Percentiles rank a stretch among this genome's conserved stretches.
phyloP scores from a whole-genome alignment of 2,888 invertebrate species.

The Aphodius sticticus region DNA sequence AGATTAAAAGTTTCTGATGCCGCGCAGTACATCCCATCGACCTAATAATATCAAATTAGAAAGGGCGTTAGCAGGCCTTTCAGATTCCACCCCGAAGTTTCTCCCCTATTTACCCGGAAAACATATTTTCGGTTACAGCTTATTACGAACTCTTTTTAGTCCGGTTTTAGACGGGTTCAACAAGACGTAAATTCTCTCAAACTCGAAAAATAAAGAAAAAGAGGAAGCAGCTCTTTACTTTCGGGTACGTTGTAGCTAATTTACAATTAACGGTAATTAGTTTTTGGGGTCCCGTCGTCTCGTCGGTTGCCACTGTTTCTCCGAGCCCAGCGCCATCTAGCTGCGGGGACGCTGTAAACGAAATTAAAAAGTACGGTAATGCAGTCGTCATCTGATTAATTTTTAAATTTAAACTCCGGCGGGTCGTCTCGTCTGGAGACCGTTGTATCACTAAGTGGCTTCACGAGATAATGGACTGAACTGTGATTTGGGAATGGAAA shows the following conservation, averaged over 20 bases:
- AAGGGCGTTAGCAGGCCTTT: neutral
- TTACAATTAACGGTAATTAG: slow-evolving; percentile 24
- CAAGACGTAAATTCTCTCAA: neutral
- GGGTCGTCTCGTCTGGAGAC: neutral
- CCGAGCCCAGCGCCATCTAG: slow-evolving; percentile 8
- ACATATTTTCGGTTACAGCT: neutral
- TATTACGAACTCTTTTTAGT: neutral
- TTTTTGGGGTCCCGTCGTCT: neutral
- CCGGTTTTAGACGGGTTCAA: neutral
- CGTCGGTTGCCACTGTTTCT: slow-evolving; percentile 14
- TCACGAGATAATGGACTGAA: slow-evolving; percentile 22
- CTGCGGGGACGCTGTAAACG: neutral
- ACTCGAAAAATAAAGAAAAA: neutral
- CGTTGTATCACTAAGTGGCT: slow-evolving; percentile 17
- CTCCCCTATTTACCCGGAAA: neutral
- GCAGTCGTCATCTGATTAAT: slow-evolving; percentile 21
- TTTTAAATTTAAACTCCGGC: slow-evolving; percentile 25
- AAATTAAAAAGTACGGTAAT: slow-evolving; percentile 21
- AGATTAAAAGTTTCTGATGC: slow-evolving; percentile 4
- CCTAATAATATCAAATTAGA: neutral
- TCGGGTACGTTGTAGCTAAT: slow-evolving; percentile 15
- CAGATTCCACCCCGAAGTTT: neutral
- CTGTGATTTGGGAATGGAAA: slow-evolving; percentile 18
- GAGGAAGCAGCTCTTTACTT: neutral
- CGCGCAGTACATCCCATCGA: neutral